Conservation (phyloP, 1,140 invertebrate genomes). For the Cotesia typhae region DNA sequence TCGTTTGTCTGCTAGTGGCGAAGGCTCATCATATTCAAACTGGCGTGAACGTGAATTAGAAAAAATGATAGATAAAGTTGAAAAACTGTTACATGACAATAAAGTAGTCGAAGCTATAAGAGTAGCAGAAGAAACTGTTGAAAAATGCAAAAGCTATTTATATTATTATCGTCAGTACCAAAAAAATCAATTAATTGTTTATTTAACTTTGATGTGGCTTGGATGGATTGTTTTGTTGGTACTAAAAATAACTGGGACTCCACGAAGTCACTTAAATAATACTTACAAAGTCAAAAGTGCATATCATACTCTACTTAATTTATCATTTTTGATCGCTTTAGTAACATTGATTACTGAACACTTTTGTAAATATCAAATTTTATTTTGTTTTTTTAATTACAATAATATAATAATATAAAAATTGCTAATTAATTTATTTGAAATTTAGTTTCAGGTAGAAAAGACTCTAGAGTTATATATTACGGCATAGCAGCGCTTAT, state of each 20-base stretch:
- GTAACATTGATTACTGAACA: constrained; percentile 50
- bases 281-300: neutral
- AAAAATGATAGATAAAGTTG: constrained; percentile 46
- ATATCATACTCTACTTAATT: constrained; percentile 40
- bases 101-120: constrained; percentile 45
- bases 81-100: constrained; percentile 43
- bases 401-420: neutral
- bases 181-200: constrained; percentile 54
- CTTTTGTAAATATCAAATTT: constrained; percentile 44
- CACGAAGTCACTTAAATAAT: constrained; percentile 4
- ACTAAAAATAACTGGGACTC: constrained; percentile 46
- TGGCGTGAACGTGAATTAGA: constrained; percentile 52
- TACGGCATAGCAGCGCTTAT: constrained; percentile 51
- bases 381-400: neutral
- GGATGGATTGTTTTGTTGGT: constrained; percentile 59
- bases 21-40: constrained; percentile 46
- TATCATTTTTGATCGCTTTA: constrained; percentile 40
- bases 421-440: constrained; percentile 10
- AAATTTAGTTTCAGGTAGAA: constrained; percentile 53
- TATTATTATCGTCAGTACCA: constrained; percentile 57
- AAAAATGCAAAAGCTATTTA: constrained; percentile 52
- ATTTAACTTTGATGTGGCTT: constrained; percentile 57
- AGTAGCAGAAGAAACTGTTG: constrained; percentile 46
- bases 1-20: constrained; percentile 65
- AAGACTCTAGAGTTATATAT: constrained; percentile 52